A percentile compares a stretch with the other conserved stretches of the same genome.
These are phyloP conservation scores for Nymphalis c-album DNA, from an alignment of 2,888 invertebrate genomes.

Conservation along the genomic window DNA sequence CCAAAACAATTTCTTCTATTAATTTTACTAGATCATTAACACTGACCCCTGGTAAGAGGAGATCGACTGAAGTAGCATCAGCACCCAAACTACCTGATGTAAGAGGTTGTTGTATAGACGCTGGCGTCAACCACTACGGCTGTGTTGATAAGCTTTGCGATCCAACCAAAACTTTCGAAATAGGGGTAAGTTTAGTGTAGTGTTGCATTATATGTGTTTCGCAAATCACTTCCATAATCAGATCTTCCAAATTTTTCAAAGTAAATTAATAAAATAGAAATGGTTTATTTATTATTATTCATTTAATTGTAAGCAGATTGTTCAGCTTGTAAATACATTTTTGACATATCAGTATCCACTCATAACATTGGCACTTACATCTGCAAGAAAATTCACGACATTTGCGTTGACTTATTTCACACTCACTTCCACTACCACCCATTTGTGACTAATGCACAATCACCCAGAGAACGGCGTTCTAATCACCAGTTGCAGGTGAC, in stretches of 20 bases:
- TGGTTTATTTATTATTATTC: no score
- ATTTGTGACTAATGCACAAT: slow-evolving; percentile 73
- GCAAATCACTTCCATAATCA: background rate
- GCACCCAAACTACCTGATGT: slow-evolving; percentile 89
- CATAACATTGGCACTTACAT: no score
- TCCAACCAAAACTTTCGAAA: slow-evolving; percentile 82
- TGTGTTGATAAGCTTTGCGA: slow-evolving; percentile 91
- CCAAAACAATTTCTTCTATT: no score
- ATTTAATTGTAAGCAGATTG: no score
- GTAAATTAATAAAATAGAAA: no score
- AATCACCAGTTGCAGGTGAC: slow-evolving; percentile 84
- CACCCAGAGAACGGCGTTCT: slow-evolving; percentile 51
- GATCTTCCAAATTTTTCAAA: background rate
- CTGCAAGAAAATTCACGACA: slow-evolving; percentile 13
- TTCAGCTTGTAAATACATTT: no score
- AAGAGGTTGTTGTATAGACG: slow-evolving; percentile 85
- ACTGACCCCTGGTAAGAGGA: slow-evolving; percentile 84
- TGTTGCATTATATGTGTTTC: background rate
- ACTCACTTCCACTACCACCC: slow-evolving; percentile 34
- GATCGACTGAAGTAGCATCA: slow-evolving; percentile 78
- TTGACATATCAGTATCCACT: no score
- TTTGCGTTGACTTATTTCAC: background rate
- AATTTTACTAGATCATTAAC: slow-evolving; percentile 80
- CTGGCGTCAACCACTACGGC: slow-evolving; percentile 87
- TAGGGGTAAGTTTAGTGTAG: slow-evolving; percentile 61